These are phyloP conservation scores for Oikopleura vanhoeffeni DNA, from an alignment of 23 tunicate genomes.

Conservation along the genomic window DNA sequence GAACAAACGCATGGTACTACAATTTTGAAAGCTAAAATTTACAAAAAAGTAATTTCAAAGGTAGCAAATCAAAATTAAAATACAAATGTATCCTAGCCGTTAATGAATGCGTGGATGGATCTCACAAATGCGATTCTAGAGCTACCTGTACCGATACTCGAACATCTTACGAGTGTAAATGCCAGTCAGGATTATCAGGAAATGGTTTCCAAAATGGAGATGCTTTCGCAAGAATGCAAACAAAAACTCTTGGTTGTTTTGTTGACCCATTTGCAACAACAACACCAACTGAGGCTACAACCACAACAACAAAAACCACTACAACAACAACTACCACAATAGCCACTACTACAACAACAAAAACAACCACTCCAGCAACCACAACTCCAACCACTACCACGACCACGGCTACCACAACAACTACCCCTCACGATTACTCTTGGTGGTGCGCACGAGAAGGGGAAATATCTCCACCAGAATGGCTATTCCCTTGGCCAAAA, in stretches of 20 bases:
- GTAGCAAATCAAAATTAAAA: too few species aligned
- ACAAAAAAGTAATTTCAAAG: too few species aligned
- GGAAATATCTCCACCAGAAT: neutral
- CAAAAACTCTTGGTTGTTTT: too few species aligned
- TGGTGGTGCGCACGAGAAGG: neutral
- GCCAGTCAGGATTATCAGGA: too few species aligned
- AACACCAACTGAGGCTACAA: neutral
- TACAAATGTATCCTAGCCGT: neutral
- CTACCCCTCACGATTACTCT: too few species aligned
- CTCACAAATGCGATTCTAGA: neutral
- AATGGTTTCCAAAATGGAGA: too few species aligned
- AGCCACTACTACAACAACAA: neutral
- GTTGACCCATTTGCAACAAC: neutral
- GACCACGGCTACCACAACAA: neutral
- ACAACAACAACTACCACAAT: neutral
- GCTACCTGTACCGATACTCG: neutral
- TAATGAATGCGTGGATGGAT: neutral
- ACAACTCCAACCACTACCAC: neutral
- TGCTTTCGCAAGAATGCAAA: too few species aligned
- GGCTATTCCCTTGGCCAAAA: neutral
- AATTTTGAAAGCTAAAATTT: too few species aligned
- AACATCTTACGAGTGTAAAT: neutral
- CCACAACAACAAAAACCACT: neutral
- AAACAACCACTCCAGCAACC: neutral
- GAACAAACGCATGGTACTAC: too few species aligned